Conservation (phyloP, 2,888 invertebrate genomes). For the Orchesellides sinensis region DNA sequence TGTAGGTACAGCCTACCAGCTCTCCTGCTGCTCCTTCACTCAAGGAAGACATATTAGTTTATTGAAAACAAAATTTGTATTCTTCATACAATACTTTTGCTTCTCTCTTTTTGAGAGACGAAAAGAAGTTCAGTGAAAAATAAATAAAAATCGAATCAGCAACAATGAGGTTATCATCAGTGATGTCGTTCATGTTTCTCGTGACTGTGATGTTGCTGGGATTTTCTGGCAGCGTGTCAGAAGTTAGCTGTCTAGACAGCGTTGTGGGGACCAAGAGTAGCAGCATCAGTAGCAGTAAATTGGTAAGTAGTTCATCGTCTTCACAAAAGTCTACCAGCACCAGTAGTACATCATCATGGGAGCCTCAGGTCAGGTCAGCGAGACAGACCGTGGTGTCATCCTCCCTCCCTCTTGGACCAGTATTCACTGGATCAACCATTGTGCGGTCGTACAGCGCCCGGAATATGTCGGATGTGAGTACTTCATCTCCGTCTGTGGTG, state of each 20-base stretch:
- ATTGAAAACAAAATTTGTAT: constrained; percentile 1
- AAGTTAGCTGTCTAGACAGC: constrained; percentile 67
- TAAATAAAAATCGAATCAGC: constrained; percentile 1
- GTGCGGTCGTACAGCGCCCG: not conserved
- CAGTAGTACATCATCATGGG: constrained; percentile 42
- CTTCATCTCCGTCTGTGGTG: not conserved
- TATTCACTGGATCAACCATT: constrained; percentile 35
- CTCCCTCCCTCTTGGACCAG: constrained; percentile 37
- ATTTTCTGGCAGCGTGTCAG: constrained; percentile 68
- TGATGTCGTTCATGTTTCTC: constrained; percentile 35
- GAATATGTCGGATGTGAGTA: not conserved
- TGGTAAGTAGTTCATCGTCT: constrained; percentile 62
- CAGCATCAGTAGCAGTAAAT: constrained; percentile 42
- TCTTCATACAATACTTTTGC: too few species aligned
- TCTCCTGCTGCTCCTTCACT: too few species aligned
- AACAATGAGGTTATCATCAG: constrained; percentile 59
- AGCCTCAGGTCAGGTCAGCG: constrained; percentile 56
- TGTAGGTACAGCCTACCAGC: too few species aligned
- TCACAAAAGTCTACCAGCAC: constrained; percentile 45
- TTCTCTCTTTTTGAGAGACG: constrained; percentile 1
- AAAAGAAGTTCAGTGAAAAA: not conserved
- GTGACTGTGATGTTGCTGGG: constrained; percentile 50
- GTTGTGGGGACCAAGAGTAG: constrained; percentile 33
- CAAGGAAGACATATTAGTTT: constrained; percentile 30
- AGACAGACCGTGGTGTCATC: constrained; percentile 46